Evolutionary conservation across 2,797 vertebrate species (phyloP), one percentile per base, ranked within the genome.

Genomic region (Mus minutoides): DNA sequence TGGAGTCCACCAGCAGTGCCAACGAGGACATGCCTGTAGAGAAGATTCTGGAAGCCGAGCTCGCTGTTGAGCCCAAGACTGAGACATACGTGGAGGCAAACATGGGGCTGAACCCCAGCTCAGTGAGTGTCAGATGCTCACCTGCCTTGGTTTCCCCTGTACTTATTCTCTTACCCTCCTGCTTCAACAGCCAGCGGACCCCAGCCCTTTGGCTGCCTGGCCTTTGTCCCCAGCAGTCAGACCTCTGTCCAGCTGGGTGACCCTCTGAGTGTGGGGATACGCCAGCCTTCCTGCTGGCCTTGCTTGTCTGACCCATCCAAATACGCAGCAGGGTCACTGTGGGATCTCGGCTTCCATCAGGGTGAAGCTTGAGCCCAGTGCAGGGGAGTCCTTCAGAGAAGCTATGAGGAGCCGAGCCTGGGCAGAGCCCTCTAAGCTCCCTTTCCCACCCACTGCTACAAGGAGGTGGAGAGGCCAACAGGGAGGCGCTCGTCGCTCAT

Each of bases 21-120:
- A 99, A 99, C 0, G 99, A 99, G 98, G 99, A 99, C 98, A 99
- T 99, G 99, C 99, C 99, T 0, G 99, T 99, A 98, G 99, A 99
- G 98, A 99, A 99, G 99, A 99, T 99, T 91, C 98, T 99, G 98
- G 99, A 99, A 94, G 99, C 99, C 0, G 99, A 99, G 98, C 99
- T 99, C 2, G 99, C 99, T 0, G 99, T 99, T 82, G 99, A 99
- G 97, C 99, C 99, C 98, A 99, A 99, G 99, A 99, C 99, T 0
- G 99, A 99, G 98, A 99, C 99, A 0, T 99, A 99, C 97, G 99
- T 99, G 4, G 99, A 99, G 98, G 99, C 99, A 16, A 99, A 98
- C 97, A 98, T 99, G 96, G 99, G 99, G 40, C 98, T 99, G 97
- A 99, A 99, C 4, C 99, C 99, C 40, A 99, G 99, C 98, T 99